Base-by-base conservation (phyloP, 2,888 invertebrate genomes). In the Altica lythri region DNA sequence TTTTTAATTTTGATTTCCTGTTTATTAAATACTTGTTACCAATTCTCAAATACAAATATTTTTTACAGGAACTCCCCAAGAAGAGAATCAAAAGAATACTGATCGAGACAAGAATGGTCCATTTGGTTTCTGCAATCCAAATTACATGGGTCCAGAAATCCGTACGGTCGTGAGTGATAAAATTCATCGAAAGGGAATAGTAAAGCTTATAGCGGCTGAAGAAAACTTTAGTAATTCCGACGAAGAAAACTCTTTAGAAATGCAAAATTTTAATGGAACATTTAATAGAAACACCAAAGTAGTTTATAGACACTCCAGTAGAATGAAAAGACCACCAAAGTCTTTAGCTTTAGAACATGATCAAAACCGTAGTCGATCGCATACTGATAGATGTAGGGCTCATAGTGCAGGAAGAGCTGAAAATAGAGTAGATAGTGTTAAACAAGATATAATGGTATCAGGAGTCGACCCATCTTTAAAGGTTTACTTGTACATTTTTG, bases 81-180 rank as follows among this genome's bases (percentile, higher is more conserved):
- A 76, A 13, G 75, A 77, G 42, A 71, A 68, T 30, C 48, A 64
- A 18, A 72, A 65, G 46, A 69, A 65, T 48, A 57, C 58, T 60
- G 62, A 70, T 51, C 68, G 37, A 62, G 72, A 64, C 66, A 68
- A 52, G 67, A 52, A 50, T 38, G 80, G 81, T 1, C 81, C 81
- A 4, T 83, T 84, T 51, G 86, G 88, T 1, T 89, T 89, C 73
- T 86, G 86, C 68, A 89, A 89, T 73, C 89, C 89, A 2, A 88
- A 89, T 72, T 89, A 89, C 69, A 74, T 88, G 61, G 87, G 87
- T 0, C 81, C 86, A 4, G 86, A 86, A 62, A 80, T 84, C 34
- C 77, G 78, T 58, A 71, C 72, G 1, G 61, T 72, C 12, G 48
- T 68, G 12, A 67, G 62, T 14, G 66, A 59, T 2, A 64, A 67